A percentile compares a stretch with the other conserved stretches of the same genome.
phyloP scores from a whole-genome alignment of 1,140 invertebrate species.

The Solenopsis invicta region DNA sequence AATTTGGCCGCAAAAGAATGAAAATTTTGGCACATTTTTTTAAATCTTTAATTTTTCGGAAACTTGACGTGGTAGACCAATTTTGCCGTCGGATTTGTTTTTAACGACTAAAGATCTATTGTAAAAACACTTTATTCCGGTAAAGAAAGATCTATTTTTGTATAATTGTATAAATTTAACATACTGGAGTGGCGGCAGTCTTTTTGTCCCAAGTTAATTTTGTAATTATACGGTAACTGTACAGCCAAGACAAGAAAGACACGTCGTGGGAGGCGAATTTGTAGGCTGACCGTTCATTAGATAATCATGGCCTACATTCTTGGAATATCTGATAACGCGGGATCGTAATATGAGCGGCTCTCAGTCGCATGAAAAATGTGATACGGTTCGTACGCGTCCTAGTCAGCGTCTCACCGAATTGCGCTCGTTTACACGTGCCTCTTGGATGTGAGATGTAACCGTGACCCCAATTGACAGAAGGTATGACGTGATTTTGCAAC shows the following conservation, averaged over 20 bases:
- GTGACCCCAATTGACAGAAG: slow-evolving; percentile 56
- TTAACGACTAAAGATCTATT: too few relatives aligned
- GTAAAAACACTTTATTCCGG: too few relatives aligned
- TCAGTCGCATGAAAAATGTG: slow-evolving; percentile 71
- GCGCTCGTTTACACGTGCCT: slow-evolving; percentile 20
- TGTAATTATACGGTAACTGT: slow-evolving; percentile 38
- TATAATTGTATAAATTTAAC: too few relatives aligned
- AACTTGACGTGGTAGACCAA: too few relatives aligned
- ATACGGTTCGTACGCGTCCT: slow-evolving; percentile 38
- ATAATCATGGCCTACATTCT: slow-evolving; percentile 77
- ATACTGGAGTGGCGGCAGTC: too few relatives aligned
- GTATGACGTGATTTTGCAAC: slow-evolving; percentile 56
- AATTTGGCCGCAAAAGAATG: too few relatives aligned
- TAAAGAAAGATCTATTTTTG: too few relatives aligned
- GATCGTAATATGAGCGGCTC: slow-evolving; percentile 53
- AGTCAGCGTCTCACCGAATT: not conserved
- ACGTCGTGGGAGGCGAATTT: slow-evolving; percentile 63
- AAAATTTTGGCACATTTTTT: too few relatives aligned
- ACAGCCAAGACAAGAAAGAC: not conserved
- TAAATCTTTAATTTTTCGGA: too few relatives aligned
- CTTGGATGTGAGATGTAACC: slow-evolving; percentile 34
- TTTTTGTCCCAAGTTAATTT: slow-evolving; percentile 35
- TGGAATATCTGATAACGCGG: slow-evolving; percentile 76
- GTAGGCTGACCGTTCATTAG: slow-evolving; percentile 74
- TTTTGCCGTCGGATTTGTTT: too few relatives aligned